phyloP scores from a whole-genome alignment of 1,140 invertebrate genomes.

The Megathymus violae region DNA sequence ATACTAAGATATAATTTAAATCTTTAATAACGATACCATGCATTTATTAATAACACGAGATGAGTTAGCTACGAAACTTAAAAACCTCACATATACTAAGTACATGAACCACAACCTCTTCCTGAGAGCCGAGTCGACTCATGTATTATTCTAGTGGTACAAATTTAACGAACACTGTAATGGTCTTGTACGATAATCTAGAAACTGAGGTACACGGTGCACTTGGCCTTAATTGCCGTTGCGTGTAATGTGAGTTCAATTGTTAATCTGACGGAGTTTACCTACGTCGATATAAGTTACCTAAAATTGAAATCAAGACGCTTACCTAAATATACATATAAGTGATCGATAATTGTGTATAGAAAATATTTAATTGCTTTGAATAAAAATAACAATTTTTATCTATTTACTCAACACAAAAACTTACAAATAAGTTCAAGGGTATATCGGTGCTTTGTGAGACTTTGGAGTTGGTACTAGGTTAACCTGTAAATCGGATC shows the following conservation, averaged over 20 bases:
- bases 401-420: too few relatives aligned
- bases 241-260: constrained; percentile 24
- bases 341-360: too few relatives aligned
- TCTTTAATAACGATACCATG: background rate
- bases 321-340: too few relatives aligned
- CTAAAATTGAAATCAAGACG: constrained; percentile 20
- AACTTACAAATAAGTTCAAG: too few relatives aligned
- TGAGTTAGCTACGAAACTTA: background rate
- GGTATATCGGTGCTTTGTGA: too few relatives aligned
- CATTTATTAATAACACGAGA: background rate
- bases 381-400: too few relatives aligned
- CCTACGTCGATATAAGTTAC: background rate
- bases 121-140: background rate
- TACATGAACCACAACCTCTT: background rate
- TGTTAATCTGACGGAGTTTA: constrained; percentile 19
- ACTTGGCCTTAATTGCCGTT: constrained; percentile 32
- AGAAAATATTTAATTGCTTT: too few relatives aligned
- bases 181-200: constrained; percentile 15
- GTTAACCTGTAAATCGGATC: too few relatives aligned
- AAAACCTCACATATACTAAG: background rate
- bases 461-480: too few relatives aligned
- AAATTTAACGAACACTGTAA: constrained; percentile 21
- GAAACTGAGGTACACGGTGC: constrained; percentile 16
- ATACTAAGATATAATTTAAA: too few relatives aligned
- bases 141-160: constrained; percentile 26